Evolutionary conservation across 2,888 invertebrate species (phyloP).

Genomic region (Cryptophagus acutangulus): DNA sequence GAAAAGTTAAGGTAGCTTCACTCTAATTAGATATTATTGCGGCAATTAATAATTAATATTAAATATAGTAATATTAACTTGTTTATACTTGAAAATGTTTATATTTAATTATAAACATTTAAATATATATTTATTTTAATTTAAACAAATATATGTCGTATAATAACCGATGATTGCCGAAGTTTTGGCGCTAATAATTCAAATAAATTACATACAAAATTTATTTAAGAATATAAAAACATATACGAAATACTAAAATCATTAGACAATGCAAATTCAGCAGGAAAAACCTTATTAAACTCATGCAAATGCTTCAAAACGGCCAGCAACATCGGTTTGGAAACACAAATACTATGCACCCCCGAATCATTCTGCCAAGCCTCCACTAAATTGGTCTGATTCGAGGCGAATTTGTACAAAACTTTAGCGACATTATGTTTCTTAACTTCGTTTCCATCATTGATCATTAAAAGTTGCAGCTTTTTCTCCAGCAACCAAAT

Average conservation of each 20-base stretch:
- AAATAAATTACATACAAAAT: no score
- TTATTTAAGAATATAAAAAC: constrained; percentile 33
- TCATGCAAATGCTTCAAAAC: constrained; percentile 54
- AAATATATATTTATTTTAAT: no score
- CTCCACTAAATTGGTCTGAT: constrained; percentile 49
- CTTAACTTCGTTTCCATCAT: constrained; percentile 35
- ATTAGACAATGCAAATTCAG: constrained; percentile 53
- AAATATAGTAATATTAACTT: no score
- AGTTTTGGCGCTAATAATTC: no score
- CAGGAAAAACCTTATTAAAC: constrained; percentile 55
- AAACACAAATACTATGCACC: constrained; percentile 53
- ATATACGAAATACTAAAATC: constrained; percentile 59
- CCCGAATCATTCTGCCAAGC: constrained; percentile 53
- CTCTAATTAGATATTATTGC: no score
- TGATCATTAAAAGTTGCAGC: constrained; percentile 49
- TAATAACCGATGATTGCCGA: no score
- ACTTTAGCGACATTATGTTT: constrained; percentile 54
- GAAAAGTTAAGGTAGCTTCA: no score
- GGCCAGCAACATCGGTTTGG: constrained; percentile 55
- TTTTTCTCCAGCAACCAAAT: constrained; percentile 61
- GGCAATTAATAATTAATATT: no score
- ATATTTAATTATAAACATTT: no score
- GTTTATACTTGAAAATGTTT: no score
- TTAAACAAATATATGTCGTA: no score
- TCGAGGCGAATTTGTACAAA: constrained; percentile 51